Base-by-base conservation (phyloP, 2,888 invertebrate genomes). In the Heliconius sara region DNA sequence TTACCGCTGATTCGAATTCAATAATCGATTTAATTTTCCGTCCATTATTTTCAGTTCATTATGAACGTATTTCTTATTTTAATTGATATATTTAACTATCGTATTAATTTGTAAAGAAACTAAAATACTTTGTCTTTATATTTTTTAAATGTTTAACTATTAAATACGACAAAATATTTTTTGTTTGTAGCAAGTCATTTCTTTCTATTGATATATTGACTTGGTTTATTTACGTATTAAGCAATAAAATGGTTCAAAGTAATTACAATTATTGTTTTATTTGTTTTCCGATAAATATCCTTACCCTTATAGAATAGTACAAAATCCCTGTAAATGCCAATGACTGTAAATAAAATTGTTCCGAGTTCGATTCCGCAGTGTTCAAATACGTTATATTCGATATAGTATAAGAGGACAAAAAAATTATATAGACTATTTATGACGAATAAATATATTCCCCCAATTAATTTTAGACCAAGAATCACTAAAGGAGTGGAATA, bases 1-100 rank as follows among this genome's bases (percentile, higher is more conserved):
- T 52, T 43, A 65, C 25, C 19, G 25, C 16, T 25, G 25, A 25
- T 47, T 47, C 25, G 70, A 43, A 43, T 47, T 43, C 47, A 47
- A 70, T 27, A 47, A 70, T 47, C 70, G 70, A 70, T 47, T 70
- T 70, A 25, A 43, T 43, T 70, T 47, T 70, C 70, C 43, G 43
- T 70, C 43, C 43, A 47, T 70, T 52, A 52, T 52, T 52, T 52
- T 70, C 6, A 25, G 25, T 70, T 70, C 5, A n/a, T 27, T 39
- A n/a, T n/a, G 39, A 67, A 66, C 16, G 10, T 30, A 34, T 10
- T 67, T 22, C 3, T 6, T 67, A 16, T 34, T 67, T 39, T 39
- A 39, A 34, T 19, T 22, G 16, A 39, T 27, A 4, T 34, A 67
- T 34, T 9, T 67, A 39, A 67, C 34, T 39, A 4, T 12, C 6